Conservation (phyloP, 2,888 invertebrate species). For the Lottia scabra region DNA sequence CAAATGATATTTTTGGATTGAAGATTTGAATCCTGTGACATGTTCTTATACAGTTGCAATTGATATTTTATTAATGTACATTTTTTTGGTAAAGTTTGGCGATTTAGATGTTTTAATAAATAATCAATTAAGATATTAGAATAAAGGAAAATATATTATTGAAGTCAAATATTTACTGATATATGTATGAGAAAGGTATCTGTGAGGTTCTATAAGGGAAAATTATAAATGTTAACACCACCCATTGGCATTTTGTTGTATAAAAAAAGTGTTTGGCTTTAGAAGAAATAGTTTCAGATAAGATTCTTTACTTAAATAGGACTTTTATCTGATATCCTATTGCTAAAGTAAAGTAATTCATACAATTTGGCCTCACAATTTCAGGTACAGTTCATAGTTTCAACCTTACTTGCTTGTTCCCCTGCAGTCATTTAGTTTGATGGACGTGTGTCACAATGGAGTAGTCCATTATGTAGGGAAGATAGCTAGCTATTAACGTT, state of each 20-base stretch:
- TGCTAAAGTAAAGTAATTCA: conserved; percentile 20
- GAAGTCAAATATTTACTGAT: too few species aligned
- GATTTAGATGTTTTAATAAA: too few species aligned
- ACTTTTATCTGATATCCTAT: conserved; percentile 20
- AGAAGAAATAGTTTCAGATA: neutral
- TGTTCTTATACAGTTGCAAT: neutral
- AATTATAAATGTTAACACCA: neutral
- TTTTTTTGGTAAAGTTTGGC: too few species aligned
- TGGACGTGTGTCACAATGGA: conserved; percentile 65
- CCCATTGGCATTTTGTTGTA: conserved; percentile 1
- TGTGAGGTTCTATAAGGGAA: neutral
- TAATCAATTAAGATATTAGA: too few species aligned
- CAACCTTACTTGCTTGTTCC: conserved; percentile 35
- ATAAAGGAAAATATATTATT: too few species aligned
- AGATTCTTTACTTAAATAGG: conserved; percentile 1
- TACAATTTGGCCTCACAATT: conserved; percentile 31
- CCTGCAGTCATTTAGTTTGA: conserved; percentile 61
- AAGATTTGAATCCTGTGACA: neutral
- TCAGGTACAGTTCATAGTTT: conserved; percentile 30
- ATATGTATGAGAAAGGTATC: too few species aligned
- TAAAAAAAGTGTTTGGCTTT: neutral
- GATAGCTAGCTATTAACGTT: conserved; percentile 10
- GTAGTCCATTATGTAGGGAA: conserved; percentile 42
- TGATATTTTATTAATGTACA: neutral
- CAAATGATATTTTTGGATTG: neutral